Evolutionary conservation across 2,888 invertebrate genomes (phyloP).

Genomic region (Spisula solida): DNA sequence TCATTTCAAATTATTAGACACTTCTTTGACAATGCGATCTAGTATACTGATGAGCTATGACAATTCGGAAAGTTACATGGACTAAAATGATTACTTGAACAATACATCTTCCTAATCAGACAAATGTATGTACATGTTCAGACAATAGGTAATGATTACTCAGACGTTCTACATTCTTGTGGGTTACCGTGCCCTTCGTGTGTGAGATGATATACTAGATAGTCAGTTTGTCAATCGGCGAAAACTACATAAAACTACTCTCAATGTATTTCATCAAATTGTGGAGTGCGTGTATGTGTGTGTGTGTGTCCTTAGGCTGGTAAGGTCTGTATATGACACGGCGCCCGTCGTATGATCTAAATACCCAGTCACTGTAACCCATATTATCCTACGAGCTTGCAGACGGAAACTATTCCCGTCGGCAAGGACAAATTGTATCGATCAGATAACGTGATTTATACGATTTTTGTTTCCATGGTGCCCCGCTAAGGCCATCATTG

Average conservation of each 20-base stretch:
- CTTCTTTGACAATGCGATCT: too few relatives aligned
- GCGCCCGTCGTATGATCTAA: neutral
- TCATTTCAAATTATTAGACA: too few relatives aligned
- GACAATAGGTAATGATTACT: neutral
- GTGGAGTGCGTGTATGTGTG: neutral
- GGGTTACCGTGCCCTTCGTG: neutral
- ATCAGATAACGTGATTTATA: neutral
- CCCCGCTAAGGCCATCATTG: too few relatives aligned
- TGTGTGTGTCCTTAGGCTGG: neutral
- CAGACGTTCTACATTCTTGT: neutral
- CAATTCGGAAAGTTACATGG: neutral
- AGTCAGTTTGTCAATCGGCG: neutral
- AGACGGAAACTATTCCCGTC: neutral
- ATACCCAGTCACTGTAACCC: neutral
- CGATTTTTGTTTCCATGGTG: neutral
- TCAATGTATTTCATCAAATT: neutral
- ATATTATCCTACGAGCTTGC: neutral
- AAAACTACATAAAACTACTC: neutral
- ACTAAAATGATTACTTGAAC: neutral
- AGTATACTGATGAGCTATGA: neutral
- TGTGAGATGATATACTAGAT: neutral
- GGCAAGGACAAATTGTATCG: neutral
- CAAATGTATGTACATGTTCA: neutral
- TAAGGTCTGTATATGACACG: neutral
- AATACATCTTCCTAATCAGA: neutral